These are phyloP conservation scores for Bubalus kerabau DNA, from an alignment of 2,113 vertebrate genomes.

Conservation along the genomic window DNA sequence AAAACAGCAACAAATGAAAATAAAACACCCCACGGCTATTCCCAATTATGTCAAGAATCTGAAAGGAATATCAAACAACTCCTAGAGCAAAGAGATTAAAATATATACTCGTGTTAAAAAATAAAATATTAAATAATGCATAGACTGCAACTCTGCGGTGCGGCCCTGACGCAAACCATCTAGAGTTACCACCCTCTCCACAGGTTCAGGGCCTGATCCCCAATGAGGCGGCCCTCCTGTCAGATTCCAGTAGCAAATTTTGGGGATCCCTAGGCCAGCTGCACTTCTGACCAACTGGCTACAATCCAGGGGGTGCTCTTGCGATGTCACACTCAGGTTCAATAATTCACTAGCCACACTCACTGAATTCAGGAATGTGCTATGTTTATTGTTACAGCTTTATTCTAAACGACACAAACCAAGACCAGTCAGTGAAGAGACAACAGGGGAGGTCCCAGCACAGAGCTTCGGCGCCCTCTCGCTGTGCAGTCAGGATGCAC, in stretches of 20 bases:
- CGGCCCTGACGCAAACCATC: not conserved
- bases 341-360: not conserved
- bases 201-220: not conserved
- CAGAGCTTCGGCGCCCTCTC: not conserved
- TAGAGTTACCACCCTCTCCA: not conserved
- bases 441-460: no score
- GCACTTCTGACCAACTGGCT: not conserved
- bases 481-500: not conserved
- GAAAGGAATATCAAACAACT: not conserved
- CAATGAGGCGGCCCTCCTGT: not conserved
- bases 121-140: not conserved
- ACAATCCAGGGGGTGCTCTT: not conserved
- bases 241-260: not conserved
- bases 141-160: not conserved
- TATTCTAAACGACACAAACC: not conserved
- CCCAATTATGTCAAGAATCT: not conserved
- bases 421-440: not conserved
- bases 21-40: not conserved
- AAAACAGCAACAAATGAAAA: not conserved
- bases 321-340: not conserved
- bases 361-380: not conserved
- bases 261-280: not conserved
- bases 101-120: not conserved
- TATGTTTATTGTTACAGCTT: not conserved
- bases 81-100: not conserved